phyloP scores from a whole-genome alignment of 2,888 invertebrate species.

The Mystacides longicornis region DNA sequence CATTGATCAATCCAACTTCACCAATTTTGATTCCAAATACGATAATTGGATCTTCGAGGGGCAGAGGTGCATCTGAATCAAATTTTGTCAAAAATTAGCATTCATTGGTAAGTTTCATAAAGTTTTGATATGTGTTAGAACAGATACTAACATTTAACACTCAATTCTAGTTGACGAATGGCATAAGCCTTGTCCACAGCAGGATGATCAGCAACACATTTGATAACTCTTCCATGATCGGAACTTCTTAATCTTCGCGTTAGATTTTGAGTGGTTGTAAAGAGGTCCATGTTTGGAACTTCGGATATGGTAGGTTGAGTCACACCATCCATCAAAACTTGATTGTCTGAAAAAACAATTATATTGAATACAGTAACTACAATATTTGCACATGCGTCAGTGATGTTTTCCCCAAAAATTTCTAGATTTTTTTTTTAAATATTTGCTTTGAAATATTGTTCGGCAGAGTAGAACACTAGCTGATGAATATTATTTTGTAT shows the following conservation, averaged over 20 bases:
- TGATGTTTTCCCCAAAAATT: no score
- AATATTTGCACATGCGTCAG: no score
- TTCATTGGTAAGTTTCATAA: no score
- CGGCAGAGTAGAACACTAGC: no score
- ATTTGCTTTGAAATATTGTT: no score
- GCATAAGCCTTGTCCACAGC: constrained; percentile 36
- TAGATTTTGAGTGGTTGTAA: constrained; percentile 59
- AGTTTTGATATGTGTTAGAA: background rate
- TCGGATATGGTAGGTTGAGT: constrained; percentile 47
- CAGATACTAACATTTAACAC: constrained; percentile 33
- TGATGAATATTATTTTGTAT: no score
- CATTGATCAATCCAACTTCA: constrained; percentile 60
- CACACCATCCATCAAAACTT: constrained; percentile 51
- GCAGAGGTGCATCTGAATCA: constrained; percentile 56
- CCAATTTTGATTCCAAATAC: constrained; percentile 70
- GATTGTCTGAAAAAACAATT: constrained; percentile 46
- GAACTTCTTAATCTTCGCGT: constrained; percentile 53
- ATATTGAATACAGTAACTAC: constrained; percentile 5
- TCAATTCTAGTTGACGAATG: constrained; percentile 43
- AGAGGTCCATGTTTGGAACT: constrained; percentile 49
- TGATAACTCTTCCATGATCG: constrained; percentile 57
- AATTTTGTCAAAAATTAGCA: no score
- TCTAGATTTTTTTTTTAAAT: no score
- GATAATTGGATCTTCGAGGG: constrained; percentile 50
- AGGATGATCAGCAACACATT: constrained; percentile 62